phyloP scores from a whole-genome alignment of 2,113 vertebrate species.

The Xyrauchen texanus region DNA sequence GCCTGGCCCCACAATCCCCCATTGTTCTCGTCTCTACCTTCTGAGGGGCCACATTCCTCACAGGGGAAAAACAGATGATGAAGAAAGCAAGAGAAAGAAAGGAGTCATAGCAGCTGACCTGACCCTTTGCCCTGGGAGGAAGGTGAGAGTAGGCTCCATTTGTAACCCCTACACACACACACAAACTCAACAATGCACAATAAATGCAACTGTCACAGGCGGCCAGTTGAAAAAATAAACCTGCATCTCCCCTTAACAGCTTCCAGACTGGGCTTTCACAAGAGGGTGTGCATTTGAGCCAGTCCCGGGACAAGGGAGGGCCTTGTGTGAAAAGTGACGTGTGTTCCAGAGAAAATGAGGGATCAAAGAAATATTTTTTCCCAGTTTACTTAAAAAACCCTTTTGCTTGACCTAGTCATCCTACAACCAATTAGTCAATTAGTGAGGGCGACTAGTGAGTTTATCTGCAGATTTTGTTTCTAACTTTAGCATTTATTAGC shows the following conservation, averaged over 20 bases:
- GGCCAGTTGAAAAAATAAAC: slow-evolving; percentile 83
- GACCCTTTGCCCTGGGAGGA: slow-evolving; percentile 77
- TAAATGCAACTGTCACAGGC: slow-evolving; percentile 87
- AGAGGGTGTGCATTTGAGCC: slow-evolving; percentile 68
- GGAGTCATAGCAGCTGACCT: slow-evolving; percentile 60
- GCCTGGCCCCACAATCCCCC: slow-evolving; percentile 68
- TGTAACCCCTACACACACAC: slow-evolving; percentile 67
- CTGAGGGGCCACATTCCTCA: slow-evolving; percentile 82
- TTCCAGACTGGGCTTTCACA: slow-evolving; percentile 78
- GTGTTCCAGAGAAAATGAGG: slow-evolving; percentile 69
- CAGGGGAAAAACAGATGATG: slow-evolving; percentile 76
- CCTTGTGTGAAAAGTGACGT: slow-evolving; percentile 81
- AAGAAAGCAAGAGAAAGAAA: slow-evolving; percentile 50
- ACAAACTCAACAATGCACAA: slow-evolving; percentile 85
- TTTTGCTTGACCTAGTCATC: background rate
- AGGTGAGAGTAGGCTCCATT: slow-evolving; percentile 85
- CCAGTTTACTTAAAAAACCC: background rate
- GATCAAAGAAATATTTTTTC: background rate
- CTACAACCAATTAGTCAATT: too few species aligned
- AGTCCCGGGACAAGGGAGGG: slow-evolving; percentile 80
- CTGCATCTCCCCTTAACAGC: slow-evolving; percentile 77
- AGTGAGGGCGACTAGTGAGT: too few species aligned
- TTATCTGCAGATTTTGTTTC: too few species aligned
- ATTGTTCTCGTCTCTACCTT: slow-evolving; percentile 78
- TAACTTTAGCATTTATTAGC: too few species aligned